phyloP scores from a whole-genome alignment of 1,140 invertebrate genomes.

The Orius laevigatus region DNA sequence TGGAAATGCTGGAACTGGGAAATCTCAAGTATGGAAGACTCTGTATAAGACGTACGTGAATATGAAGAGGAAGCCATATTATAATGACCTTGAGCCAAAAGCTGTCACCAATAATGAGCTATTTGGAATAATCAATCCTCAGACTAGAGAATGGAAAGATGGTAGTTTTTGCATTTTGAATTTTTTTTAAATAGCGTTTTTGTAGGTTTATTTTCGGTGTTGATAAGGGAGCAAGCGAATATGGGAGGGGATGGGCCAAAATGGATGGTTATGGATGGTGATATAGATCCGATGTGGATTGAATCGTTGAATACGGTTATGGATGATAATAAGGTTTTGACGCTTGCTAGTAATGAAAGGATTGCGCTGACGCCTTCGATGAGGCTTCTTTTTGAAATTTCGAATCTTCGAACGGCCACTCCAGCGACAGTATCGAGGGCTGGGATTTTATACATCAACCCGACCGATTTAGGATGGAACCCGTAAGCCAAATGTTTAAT shows the following conservation, averaged over 20 bases:
- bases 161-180: too few relatives aligned
- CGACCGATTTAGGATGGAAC: slow-evolving; percentile 91
- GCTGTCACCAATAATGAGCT: slow-evolving; percentile 91
- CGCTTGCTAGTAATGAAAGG: slow-evolving; percentile 83
- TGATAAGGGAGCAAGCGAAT: slow-evolving; percentile 87
- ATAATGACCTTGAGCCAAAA: slow-evolving; percentile 85
- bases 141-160: slow-evolving; percentile 93
- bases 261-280: slow-evolving; percentile 92
- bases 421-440: slow-evolving; percentile 90
- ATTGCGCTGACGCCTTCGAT: slow-evolving; percentile 81
- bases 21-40: slow-evolving; percentile 84
- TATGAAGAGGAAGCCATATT: slow-evolving; percentile 62
- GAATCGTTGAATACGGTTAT: slow-evolving; percentile 80
- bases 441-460: slow-evolving; percentile 80
- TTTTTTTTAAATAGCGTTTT: slow-evolving; percentile 7
- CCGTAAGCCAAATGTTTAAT: slow-evolving; percentile 53
- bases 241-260: slow-evolving; percentile 70
- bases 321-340: slow-evolving; percentile 78
- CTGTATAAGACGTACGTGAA: slow-evolving; percentile 66
- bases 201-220: slow-evolving; percentile 64
- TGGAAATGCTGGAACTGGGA: slow-evolving; percentile 84
- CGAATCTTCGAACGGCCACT: slow-evolving; percentile 80
- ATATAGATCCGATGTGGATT: slow-evolving; percentile 97
- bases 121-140: slow-evolving; percentile 87
- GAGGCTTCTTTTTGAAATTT: slow-evolving; percentile 87